A percentile compares a stretch with the other conserved stretches of the same genome.
Conservation (phyloP, 2,888 invertebrate species). For the Gryllus longicercus region DNA sequence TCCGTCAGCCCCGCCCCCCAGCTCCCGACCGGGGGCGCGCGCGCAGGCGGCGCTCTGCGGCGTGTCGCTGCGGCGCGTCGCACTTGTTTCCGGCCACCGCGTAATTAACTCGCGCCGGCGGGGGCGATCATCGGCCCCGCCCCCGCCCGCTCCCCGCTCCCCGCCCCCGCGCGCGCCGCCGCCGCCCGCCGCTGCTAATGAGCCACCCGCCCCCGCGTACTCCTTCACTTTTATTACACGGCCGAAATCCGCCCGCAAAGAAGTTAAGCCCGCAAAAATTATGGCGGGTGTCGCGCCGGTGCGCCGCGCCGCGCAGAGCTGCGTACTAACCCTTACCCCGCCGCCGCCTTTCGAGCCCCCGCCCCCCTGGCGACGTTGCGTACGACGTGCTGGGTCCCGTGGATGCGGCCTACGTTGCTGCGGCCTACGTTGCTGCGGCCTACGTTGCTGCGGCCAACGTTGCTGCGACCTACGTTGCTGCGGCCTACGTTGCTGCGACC, state of each 20-base stretch:
- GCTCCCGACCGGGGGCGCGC: no score
- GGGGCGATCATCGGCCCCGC: not conserved
- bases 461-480: no score
- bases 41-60: no score
- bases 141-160: not conserved
- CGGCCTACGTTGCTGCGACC: no score
- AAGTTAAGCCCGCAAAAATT: constrained; percentile 17
- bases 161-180: not conserved
- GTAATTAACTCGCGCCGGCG: not conserved
- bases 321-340: not conserved
- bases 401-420: no score
- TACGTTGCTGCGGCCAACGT: no score
- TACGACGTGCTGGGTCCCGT: no score
- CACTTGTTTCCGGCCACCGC: no score
- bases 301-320: not conserved
- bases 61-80: no score
- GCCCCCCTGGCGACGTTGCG: not conserved
- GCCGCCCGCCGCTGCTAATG: not conserved
- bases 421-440: no score
- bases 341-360: not conserved
- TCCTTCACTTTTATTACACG: constrained; percentile 11
- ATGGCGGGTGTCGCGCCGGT: not conserved
- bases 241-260: constrained; percentile 8
- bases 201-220: not conserved
- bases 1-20: no score